phyloP scores from a whole-genome alignment of 2,888 invertebrate genomes.

The Apodemia hepburni region DNA sequence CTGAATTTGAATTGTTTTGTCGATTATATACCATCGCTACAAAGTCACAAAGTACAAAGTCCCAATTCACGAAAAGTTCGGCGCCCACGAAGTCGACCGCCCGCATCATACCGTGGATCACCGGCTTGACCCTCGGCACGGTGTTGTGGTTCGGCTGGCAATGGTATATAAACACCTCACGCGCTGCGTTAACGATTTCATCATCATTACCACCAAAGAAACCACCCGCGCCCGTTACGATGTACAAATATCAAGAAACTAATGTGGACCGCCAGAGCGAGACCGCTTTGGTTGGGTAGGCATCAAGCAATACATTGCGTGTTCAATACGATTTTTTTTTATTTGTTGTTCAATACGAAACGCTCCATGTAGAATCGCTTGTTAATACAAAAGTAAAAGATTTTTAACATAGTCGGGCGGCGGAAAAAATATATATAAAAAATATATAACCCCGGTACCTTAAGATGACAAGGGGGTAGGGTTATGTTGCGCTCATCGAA shows the following conservation, averaged over 20 bases:
- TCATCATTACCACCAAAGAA: conserved; percentile 13
- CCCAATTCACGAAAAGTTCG: conserved; percentile 2
- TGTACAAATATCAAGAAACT: neutral
- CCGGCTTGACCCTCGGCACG: neutral
- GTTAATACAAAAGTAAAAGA: no score
- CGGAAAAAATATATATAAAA: no score
- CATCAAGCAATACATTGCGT: neutral
- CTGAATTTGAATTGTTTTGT: conserved; percentile 16
- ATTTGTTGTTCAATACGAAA: no score
- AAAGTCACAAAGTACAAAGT: neutral
- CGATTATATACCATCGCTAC: conserved; percentile 13
- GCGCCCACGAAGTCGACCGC: neutral
- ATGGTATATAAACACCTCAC: neutral
- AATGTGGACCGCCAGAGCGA: conserved; percentile 14
- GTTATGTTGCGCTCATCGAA: no score
- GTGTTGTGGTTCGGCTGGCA: conserved; percentile 3
- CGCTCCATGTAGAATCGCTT: no score
- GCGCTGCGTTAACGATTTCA: neutral
- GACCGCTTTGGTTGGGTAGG: conserved; percentile 12
- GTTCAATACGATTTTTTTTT: conserved; percentile 9
- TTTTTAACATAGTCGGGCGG: no score
- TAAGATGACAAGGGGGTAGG: no score
- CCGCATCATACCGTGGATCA: conserved; percentile 12
- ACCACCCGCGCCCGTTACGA: neutral
- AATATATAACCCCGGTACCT: no score